Conservation (phyloP, 2,113 vertebrate species). For the Thermophis baileyi region DNA sequence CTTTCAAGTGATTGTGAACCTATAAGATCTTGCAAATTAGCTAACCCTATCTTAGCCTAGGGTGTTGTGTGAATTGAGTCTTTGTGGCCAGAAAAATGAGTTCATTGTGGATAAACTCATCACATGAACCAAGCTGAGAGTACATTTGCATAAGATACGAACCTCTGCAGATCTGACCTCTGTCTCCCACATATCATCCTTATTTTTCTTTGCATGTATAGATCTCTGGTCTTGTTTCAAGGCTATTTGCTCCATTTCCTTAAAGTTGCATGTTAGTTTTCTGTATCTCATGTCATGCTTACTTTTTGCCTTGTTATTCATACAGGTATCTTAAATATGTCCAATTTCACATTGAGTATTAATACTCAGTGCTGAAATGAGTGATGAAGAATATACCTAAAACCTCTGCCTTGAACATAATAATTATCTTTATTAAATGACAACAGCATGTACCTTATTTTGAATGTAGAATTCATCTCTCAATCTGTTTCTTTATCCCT, state of each 20-base stretch:
- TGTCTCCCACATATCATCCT: neutral
- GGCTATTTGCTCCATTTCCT: neutral
- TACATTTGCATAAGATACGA: neutral
- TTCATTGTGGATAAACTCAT: neutral
- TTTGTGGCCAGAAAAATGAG: neutral
- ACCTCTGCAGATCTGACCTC: neutral
- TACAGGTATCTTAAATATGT: neutral
- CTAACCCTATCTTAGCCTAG: neutral
- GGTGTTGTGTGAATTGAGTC: neutral
- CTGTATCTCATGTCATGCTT: neutral
- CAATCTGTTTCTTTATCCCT: neutral
- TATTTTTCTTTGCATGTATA: neutral
- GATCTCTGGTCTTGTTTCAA: neutral
- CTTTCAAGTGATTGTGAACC: neutral
- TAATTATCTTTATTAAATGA: neutral
- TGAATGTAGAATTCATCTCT: neutral
- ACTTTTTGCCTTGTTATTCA: neutral
- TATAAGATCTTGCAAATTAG: neutral
- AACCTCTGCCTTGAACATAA: neutral
- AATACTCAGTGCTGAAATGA: neutral
- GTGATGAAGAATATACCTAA: neutral
- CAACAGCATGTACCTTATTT: neutral
- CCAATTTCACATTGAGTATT: neutral
- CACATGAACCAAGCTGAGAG: neutral
- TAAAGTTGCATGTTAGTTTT: neutral